Conservation (phyloP, 2,888 invertebrate species). For the Drosophila sordidula region DNA sequence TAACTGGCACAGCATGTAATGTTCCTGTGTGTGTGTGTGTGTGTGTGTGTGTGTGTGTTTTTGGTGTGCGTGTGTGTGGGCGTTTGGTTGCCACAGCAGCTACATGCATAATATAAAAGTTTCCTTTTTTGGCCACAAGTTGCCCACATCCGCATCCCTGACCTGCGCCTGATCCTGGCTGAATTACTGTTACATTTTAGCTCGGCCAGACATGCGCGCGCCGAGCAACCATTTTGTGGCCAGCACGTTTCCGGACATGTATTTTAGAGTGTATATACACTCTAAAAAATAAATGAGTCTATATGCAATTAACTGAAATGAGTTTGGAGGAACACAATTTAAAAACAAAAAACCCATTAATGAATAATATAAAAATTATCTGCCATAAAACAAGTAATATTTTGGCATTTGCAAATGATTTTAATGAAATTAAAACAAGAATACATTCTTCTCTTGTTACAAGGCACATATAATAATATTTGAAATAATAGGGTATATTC, state of each 20-base stretch:
- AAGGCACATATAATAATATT: no score
- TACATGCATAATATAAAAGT: slow-evolving; percentile 30
- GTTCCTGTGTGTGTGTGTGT: neutral
- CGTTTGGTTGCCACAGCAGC: slow-evolving; percentile 21
- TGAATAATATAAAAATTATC: no score
- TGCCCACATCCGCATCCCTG: slow-evolving; percentile 19
- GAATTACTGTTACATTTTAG: slow-evolving; percentile 24
- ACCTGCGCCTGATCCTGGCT: slow-evolving; percentile 35
- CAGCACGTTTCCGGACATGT: slow-evolving; percentile 53
- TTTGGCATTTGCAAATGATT: no score
- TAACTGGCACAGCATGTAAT: slow-evolving; percentile 47
- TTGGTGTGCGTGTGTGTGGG: slow-evolving; percentile 13
- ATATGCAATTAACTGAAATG: no score
- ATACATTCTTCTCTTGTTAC: no score
- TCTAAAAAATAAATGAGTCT: neutral
- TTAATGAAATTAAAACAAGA: no score
- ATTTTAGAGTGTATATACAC: slow-evolving; percentile 23
- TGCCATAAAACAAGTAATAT: no score
- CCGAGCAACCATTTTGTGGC: slow-evolving; percentile 53
- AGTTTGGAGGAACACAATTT: no score
- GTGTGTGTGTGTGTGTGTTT: slow-evolving; percentile 2
- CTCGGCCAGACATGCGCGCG: slow-evolving; percentile 38
- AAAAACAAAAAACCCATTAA: no score
- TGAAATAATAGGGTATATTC: no score
- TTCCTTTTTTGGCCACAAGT: slow-evolving; percentile 16